Conservation (phyloP, 2,797 vertebrate genomes). For the Potorous gilbertii region DNA sequence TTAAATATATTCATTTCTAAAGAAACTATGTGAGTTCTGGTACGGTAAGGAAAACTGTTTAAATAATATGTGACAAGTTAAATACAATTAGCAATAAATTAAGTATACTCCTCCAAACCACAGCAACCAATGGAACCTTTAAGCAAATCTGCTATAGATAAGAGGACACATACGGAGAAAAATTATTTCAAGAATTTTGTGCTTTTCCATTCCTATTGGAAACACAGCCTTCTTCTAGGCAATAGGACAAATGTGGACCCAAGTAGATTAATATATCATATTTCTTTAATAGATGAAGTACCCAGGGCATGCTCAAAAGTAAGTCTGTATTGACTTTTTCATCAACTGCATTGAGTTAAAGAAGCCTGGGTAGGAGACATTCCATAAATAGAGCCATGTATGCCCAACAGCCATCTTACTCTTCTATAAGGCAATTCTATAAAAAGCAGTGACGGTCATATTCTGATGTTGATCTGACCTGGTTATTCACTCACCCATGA, state of each 20-base stretch:
- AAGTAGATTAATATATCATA: neutral
- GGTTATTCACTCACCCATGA: neutral
- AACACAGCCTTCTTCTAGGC: neutral
- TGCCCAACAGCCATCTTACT: neutral
- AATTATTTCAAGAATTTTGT: slow-evolving; percentile 27
- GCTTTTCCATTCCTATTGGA: neutral
- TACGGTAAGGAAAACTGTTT: slow-evolving; percentile 23
- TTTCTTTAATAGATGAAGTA: neutral
- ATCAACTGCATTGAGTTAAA: neutral
- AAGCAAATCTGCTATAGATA: slow-evolving; percentile 16
- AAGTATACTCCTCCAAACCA: neutral
- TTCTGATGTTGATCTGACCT: neutral
- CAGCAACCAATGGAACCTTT: neutral
- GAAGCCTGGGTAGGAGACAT: neutral
- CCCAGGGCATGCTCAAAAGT: neutral
- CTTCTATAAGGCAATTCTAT: neutral
- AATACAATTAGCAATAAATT: slow-evolving; percentile 12
- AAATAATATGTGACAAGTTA: neutral
- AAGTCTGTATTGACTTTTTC: neutral
- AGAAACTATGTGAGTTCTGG: neutral
- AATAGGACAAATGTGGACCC: neutral
- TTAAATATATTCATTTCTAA: neutral
- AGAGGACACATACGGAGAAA: slow-evolving; percentile 6
- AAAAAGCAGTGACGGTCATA: neutral
- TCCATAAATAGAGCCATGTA: neutral